Evolutionary conservation across 1,140 invertebrate species (phyloP).

Genomic region (Drosophila tristis): DNA sequence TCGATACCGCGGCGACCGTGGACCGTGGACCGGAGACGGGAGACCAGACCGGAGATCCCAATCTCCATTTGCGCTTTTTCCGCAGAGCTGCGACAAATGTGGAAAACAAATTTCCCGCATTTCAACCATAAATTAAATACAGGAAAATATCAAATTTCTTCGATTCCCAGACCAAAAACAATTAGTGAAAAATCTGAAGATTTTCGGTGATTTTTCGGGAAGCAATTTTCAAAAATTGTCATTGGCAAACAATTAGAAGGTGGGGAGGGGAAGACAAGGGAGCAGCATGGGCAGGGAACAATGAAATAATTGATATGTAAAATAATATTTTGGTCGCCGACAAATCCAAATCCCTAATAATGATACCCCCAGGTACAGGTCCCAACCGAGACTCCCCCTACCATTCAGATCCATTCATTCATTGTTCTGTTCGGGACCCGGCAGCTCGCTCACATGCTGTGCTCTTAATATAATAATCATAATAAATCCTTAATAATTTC

Average conservation of each 20-base stretch:
- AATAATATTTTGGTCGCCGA: constrained; percentile 69
- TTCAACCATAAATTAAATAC: constrained; percentile 38
- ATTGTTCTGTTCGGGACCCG: constrained; percentile 1
- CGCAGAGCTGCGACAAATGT: constrained; percentile 17
- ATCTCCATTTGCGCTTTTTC: constrained; percentile 23
- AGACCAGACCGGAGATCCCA: neutral
- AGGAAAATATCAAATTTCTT: constrained; percentile 63
- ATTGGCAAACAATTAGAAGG: constrained; percentile 19
- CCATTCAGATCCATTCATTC: constrained; percentile 29
- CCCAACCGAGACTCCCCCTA: neutral
- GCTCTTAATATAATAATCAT: constrained; percentile 84
- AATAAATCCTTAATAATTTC: constrained; percentile 84
- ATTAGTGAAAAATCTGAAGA: constrained; percentile 37
- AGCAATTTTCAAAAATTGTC: constrained; percentile 63
- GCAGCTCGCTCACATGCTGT: constrained; percentile 49
- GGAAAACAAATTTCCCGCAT: constrained; percentile 58
- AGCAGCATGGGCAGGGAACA: constrained; percentile 42
- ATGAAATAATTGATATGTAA: constrained; percentile 83
- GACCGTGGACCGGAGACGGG: neutral
- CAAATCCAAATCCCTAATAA: constrained; percentile 62
- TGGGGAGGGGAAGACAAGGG: constrained; percentile 1
- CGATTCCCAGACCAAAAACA: constrained; percentile 24
- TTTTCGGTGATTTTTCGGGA: constrained; percentile 32
- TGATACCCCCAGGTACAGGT: constrained; percentile 44
- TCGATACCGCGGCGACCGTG: constrained; percentile 28